Base-by-base conservation (phyloP, 2,888 invertebrate species). In the Tillus elongatus region DNA sequence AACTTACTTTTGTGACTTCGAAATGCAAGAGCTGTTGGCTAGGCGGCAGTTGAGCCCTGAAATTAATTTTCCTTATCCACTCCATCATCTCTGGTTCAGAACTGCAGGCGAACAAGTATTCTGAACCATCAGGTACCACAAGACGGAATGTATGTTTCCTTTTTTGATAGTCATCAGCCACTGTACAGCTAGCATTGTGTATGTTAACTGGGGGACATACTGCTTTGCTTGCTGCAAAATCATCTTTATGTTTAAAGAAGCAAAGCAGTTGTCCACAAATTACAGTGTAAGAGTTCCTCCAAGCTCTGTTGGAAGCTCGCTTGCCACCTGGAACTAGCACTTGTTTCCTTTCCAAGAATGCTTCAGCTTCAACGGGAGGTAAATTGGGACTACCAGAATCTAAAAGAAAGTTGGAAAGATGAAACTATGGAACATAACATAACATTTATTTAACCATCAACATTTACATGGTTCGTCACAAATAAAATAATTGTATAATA, bases 181-280 rank as follows among this genome's bases (percentile, higher is more conserved):
- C 77, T 37, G 80, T 79, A 62, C 92, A 95, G 28, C 74, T 73
- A 0, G 93, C 91, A 39, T 80, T 77, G 27, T 80, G 68, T 24
- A 82, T 79, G 47, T 81, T 84, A 14, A 93, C 87, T 0, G 92
- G 85, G 0, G 92, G 84, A 2, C 87, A 82, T 0, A 87, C 84
- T 0, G 93, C 92, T 68, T 88, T 86, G 54, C 89, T 84, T 47
- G 80, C 79, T 42, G 79, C 74, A 68, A 93, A 95, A 66, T 92
- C 92, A 50, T 83, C 80, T 57, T 88, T 85, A 61, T 95, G 93
- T 59, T 93, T 85, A 74, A 97, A 98, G 82, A 98, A 97, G 69
- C 95, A 96, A 35, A 98, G 70, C 52, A 96, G 70, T 62, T 98
- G 97, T 0, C 97, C 97, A 61, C 95, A 97, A 13, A 98, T 73